These are phyloP conservation scores for Leucoma salicis DNA, from an alignment of 2,888 invertebrate species.

Conservation along the genomic window DNA sequence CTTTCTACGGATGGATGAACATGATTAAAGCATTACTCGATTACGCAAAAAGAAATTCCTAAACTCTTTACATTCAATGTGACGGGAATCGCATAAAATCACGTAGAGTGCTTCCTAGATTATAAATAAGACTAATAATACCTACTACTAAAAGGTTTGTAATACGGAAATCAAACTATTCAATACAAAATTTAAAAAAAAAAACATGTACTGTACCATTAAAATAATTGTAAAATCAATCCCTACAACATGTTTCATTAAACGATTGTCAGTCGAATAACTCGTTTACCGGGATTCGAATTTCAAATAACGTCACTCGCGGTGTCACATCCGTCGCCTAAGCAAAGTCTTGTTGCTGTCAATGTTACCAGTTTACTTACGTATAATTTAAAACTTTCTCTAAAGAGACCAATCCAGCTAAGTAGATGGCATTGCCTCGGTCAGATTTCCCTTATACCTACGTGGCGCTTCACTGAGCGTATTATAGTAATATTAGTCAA, in stretches of 20 bases:
- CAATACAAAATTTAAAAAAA: background rate
- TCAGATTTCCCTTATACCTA: slow-evolving; percentile 65
- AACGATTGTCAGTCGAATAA: slow-evolving; percentile 11
- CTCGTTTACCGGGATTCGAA: slow-evolving; percentile 12
- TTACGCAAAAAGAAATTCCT: slow-evolving; percentile 9
- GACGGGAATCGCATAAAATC: slow-evolving; percentile 1
- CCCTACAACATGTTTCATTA: slow-evolving; percentile 12
- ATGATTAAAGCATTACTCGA: slow-evolving; percentile 5
- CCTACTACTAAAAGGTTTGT: background rate
- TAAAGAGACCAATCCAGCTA: slow-evolving; percentile 45
- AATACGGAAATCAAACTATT: background rate
- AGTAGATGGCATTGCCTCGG: slow-evolving; percentile 42
- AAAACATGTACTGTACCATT: slow-evolving; percentile 1
- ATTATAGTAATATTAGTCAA: slow-evolving; percentile 41
- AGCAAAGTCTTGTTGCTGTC: slow-evolving; percentile 48
- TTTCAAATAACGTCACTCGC: slow-evolving; percentile 11
- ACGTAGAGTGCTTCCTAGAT: background rate
- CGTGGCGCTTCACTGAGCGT: slow-evolving; percentile 56
- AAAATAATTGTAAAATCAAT: too few relatives aligned
- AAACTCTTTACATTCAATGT: slow-evolving; percentile 9
- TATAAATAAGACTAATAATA: too few relatives aligned
- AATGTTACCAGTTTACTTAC: slow-evolving; percentile 68
- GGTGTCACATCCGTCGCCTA: slow-evolving; percentile 36
- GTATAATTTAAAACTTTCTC: slow-evolving; percentile 80
- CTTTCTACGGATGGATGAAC: slow-evolving; percentile 33